Evolutionary conservation across 1,140 invertebrate genomes (phyloP), one percentile per base, ranked within the genome.

Genomic region (Polypedilum pembai): DNA sequence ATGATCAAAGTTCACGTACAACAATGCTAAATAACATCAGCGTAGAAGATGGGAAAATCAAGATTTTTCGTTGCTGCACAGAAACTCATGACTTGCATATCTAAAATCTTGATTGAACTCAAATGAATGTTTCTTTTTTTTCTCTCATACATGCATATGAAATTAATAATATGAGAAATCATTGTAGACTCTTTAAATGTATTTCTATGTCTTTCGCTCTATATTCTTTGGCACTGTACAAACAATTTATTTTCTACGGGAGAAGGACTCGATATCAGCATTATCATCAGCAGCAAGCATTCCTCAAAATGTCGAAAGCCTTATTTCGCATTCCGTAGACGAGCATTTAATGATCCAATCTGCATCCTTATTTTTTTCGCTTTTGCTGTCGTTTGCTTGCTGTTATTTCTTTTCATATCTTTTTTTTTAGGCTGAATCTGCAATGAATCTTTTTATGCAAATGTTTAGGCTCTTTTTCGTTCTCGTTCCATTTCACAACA

Each of bases 321-420:
- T 56, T 15, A 56, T 56, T 56, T 56, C 45, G n/a, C 45, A 56
- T 56, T 56, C 45, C 15, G n/a, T n/a, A 56, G 45, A 56, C 45
- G 45, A 56, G 12, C n/a, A 56, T 56, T 56, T 56, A 56, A 56
- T 56, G 45, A 56, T 56, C 45, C 45, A 56, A 56, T 56, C 45
- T 56, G 45, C n/a, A 56, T 56, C 4, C 12, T n/a, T n/a, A 56
- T 56, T 56, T 56, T 56, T n/a, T 56, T n/a, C 45, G 45, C n/a
- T n/a, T n/a, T 5, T 33, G 24, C 24, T 33, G 24, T 33, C 24
- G 5, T 33, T 33, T 33, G 24, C 24, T 33, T 33, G 24, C 24
- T 33, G 24, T 5, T 33, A 3, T 33, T 33, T 33, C n/a, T 56
- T 56, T 56, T 56, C 45, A 10, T 56, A 8, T 45, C 41, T 45